Base-by-base conservation (phyloP, 2,797 vertebrate species). In the Choloepus didactylus region DNA sequence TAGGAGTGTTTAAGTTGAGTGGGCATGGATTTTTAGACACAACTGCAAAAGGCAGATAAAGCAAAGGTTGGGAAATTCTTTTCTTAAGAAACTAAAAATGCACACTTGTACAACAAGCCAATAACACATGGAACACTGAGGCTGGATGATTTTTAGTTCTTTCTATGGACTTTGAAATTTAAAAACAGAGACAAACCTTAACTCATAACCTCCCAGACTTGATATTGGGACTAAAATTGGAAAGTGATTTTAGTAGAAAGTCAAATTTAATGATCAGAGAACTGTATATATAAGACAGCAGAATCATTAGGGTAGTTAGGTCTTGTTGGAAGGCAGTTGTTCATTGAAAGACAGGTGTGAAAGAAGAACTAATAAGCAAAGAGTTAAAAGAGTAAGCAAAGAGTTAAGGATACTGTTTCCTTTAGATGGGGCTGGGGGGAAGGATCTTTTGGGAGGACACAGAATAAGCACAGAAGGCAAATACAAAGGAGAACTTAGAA, bases 81-180 rank as follows among this genome's bases (percentile, higher is more conserved):
- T 80, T 92, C 97, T 98, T 97, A 59, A 87, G 49, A 94, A 96
- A 94, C 88, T 96, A 95, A 95, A 97, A 95, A 83, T 69, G 83
- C 87, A 91, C 70, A 92, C 49, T 59, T 93, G 19, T 84, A 69
- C 51, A 89, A 93, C 5, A 96, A 93, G 51, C 6, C n/a, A 88
- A 6, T 56, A 81, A 91, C 25, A 70, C 5, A 49, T 16, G 49
- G 35, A 92, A 83, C 73, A 54, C 0, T 49, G 56, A 87, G 7
- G 62, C 29, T 73, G 14, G 23, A 35, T 41, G 69, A 88, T 89
- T 95, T 93, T 87, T 81, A 89, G 46, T 92, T 96, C 12, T 88
- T 89, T 75, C 10, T 69, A n/a, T 80, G 41, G 25, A 76, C 5
- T 84, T 91, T 70, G 77, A 23, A 51, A 77, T 85, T 90, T 88